Base-by-base conservation (phyloP, 2,888 invertebrate species). In the Drosophila pseudotalamancana region DNA sequence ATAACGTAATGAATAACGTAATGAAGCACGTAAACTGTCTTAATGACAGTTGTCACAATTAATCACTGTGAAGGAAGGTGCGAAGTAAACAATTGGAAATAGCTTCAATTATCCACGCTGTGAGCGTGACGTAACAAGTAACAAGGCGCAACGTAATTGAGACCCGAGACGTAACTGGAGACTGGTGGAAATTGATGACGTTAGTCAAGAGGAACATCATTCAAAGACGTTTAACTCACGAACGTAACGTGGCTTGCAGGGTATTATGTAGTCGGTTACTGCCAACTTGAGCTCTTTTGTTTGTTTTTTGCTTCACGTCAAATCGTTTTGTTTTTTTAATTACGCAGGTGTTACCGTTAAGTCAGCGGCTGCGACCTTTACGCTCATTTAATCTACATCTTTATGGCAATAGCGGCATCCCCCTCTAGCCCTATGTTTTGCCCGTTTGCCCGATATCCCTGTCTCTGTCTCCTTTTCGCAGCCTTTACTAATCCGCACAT, bases 1-100 rank as follows among this genome's bases (percentile, higher is more conserved):
- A 72, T 72, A 73, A 73, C 72, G 73, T 72, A 72, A 62, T 54
- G 63, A 45, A 63, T 61, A 61, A 45, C 62, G 62, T 61, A 64
- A 69, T 73, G 72, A 72, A 72, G 73, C 56, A 70, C 72, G 66
- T 73, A 61, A 74, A 70, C 60, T 60, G 65, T 50, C 60, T 45
- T 74, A 74, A 73, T 57, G 56, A 53, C 68, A 71, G 68, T 55
- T 57, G 71, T 61, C 71, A 51, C 57, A 61, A 66, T 60, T 70
- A 63, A 64, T 60, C 63, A 68, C 43, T 48, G 29, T 55, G 25
- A 9, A 16, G 14, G 42, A 57, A 37, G 57, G 45, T 59, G 59
- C 29, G 9, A 45, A 37, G 35, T 21, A 45, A 56, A 14, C 12
- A 23, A 12, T 14, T 12, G 11, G 18, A 27, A 19, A 16, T 23